Evolutionary conservation across 2,113 vertebrate species (phyloP), one percentile per base, ranked within the genome.

Genomic region (Chiloscyllium plagiosum): DNA sequence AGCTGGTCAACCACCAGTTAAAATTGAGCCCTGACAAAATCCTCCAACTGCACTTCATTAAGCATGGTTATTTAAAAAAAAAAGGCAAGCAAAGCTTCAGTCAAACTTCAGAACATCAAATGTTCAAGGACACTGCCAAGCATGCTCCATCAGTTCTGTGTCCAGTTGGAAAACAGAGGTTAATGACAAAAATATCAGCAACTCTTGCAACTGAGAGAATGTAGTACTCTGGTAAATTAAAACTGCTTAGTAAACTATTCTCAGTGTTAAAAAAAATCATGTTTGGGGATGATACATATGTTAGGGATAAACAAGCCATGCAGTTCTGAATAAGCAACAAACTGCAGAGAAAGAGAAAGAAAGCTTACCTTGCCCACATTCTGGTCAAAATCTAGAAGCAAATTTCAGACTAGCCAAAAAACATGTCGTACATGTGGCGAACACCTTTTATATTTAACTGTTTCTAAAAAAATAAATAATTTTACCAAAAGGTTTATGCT

Each of bases 401-500:
- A 89, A 95, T 42, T 72, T 95, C 92, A 94, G 92, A 42, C n/a
- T 70, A 70, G 70, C 93, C 70, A 95, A 26, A 95, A 95, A 47
- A 95, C 68, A 42, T 69, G 68, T 95, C 29, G 26, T 50, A 95
- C 89, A 68, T 69, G 42, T 70, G 42, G 33, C 12, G 92, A 94
- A 94, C 61, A 72, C 93, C 86, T 50, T 89, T 89, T 42, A 47
- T 50, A 70, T 56, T 24, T 95, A 47, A 72, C 68, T 24, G 26
- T n/a, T 92, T 83, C 37, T 83, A 37, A 19, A 83, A 66, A 22
- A 66, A 52, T 3, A 47, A 47, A 47, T 47, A 47, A 47, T 47
- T 47, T 61, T 61, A 10, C 56, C 56, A 61, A 92, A 56, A 56
- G 52, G 87, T 90, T 42, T 20, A n/a, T 94, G 65, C 66, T 94